Conservation (phyloP, 1,140 invertebrate species). For the Megathymus violae region DNA sequence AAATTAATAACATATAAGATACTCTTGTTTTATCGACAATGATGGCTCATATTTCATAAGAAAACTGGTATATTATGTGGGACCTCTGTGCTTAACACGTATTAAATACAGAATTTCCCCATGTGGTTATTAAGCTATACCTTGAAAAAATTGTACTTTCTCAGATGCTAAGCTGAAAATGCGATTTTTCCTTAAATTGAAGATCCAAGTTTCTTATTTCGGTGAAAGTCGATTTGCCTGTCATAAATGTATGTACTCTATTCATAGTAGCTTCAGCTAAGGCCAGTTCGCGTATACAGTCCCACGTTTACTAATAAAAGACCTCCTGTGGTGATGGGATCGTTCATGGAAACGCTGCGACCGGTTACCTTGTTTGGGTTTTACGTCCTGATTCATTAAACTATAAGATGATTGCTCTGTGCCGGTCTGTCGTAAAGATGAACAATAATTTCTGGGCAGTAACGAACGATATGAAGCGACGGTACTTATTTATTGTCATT, state of each 20-base stretch:
- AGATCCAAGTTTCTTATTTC: no score
- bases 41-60: no score
- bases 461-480: slow-evolving; percentile 17
- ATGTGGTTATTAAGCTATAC: no score
- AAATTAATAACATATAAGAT: no score
- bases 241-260: slow-evolving; percentile 2
- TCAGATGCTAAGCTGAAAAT: no score
- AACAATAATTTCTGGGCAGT: slow-evolving; percentile 30
- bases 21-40: no score
- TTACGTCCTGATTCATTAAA: slow-evolving; percentile 63
- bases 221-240: background rate
- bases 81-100: no score
- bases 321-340: slow-evolving; percentile 56
- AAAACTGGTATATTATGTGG: no score
- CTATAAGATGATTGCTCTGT: slow-evolving; percentile 49
- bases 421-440: slow-evolving; percentile 45
- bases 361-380: slow-evolving; percentile 47
- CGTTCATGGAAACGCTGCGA: slow-evolving; percentile 52
- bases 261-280: slow-evolving; percentile 6
- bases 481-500: slow-evolving; percentile 10
- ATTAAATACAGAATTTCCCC: no score
- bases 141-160: no score
- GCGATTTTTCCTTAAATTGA: no score
- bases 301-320: slow-evolving; percentile 58
- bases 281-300: slow-evolving; percentile 40